Conservation (phyloP, 2,888 invertebrate genomes). For the Diploptera punctata region DNA sequence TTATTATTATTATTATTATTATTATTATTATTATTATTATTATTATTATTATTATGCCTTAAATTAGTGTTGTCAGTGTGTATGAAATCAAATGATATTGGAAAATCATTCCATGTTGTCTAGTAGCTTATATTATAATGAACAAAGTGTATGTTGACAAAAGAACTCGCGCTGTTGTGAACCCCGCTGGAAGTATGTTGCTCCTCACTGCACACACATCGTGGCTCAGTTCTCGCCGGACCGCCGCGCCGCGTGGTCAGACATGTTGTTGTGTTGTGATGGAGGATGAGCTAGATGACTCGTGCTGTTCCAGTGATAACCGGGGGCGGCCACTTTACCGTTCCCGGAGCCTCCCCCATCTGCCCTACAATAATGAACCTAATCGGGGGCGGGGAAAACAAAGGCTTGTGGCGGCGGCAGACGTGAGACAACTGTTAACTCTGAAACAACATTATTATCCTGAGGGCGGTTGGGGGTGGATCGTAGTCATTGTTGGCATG, state of each 20-base stretch:
- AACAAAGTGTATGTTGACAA: no score
- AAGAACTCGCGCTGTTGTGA: no score
- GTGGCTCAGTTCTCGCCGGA: constrained; percentile 11
- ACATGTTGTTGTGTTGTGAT: constrained; percentile 39
- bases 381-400: constrained; percentile 11
- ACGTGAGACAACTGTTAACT: constrained; percentile 66
- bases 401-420: constrained; percentile 59
- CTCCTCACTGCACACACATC: no score
- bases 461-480: constrained; percentile 70
- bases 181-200: no score
- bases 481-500: constrained; percentile 74
- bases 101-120: no score
- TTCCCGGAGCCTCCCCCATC: constrained; percentile 71
- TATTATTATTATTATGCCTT: no score
- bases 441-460: constrained; percentile 54
- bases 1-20: no score
- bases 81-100: no score
- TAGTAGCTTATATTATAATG: no score
- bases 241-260: not conserved
- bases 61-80: no score
- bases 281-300: constrained; percentile 39
- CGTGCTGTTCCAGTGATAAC: constrained; percentile 24
- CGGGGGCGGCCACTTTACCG: constrained; percentile 60
- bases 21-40: no score
- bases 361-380: constrained; percentile 47